Percentiles rank a stretch among this genome's conserved stretches.
phyloP scores from a whole-genome alignment of 2,113 vertebrate species.

The Nannospalax galili region DNA sequence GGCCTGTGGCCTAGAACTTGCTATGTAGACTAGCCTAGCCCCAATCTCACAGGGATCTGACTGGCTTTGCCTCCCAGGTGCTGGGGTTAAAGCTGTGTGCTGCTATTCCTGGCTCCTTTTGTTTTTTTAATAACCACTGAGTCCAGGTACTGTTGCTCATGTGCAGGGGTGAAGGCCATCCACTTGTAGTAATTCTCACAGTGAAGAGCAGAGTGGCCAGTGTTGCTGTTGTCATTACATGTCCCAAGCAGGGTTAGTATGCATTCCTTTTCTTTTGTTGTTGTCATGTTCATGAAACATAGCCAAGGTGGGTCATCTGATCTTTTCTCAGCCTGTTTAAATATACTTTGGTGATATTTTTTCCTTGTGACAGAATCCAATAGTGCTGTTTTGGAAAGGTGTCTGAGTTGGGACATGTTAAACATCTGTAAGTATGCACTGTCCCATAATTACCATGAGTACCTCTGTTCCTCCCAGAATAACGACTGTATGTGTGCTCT shows the following conservation, averaged over 20 bases:
- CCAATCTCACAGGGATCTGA: too few relatives aligned
- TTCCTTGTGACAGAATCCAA: slow-evolving; percentile 9
- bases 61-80: too few relatives aligned
- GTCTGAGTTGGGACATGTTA: too few relatives aligned
- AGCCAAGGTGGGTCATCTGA: background rate
- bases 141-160: too few relatives aligned
- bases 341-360: background rate
- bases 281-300: background rate
- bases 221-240: background rate
- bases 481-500: background rate
- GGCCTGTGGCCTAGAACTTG: too few relatives aligned
- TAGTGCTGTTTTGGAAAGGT: slow-evolving; percentile 14
- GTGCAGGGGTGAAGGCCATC: too few relatives aligned
- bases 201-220: background rate
- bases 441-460: too few relatives aligned
- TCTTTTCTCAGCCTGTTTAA: slow-evolving; percentile 12
- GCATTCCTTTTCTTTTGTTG: background rate
- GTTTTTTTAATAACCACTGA: too few relatives aligned
- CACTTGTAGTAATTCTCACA: background rate
- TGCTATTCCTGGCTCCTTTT: too few relatives aligned
- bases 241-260: background rate
- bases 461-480: background rate
- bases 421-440: too few relatives aligned
- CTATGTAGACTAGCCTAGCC: too few relatives aligned
- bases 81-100: too few relatives aligned